phyloP scores from a whole-genome alignment of 2,113 vertebrate genomes.

The Bostrychus sinensis region DNA sequence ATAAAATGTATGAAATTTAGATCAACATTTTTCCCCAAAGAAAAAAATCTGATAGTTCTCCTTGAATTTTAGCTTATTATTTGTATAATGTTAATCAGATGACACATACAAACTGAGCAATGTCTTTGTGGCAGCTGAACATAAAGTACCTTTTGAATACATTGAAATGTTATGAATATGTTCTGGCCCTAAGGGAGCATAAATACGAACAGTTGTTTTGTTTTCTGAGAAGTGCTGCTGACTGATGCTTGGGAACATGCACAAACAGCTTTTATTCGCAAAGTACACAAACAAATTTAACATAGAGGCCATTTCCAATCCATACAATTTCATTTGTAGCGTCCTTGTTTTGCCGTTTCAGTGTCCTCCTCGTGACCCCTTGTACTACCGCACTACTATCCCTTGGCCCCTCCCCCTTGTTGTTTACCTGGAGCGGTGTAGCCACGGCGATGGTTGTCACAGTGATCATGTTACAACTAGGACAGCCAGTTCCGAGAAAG shows the following conservation, averaged over 20 bases:
- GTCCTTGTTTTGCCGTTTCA: slow-evolving; percentile 1
- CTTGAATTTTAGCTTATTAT: background rate
- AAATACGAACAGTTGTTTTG: slow-evolving; percentile 20
- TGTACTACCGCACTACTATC: background rate
- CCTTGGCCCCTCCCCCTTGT: slow-evolving; percentile 22
- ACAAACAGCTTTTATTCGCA: slow-evolving; percentile 8
- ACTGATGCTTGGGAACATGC: slow-evolving; percentile 1
- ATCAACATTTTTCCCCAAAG: no score
- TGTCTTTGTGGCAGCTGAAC: background rate
- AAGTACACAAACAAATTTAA: slow-evolving; percentile 3
- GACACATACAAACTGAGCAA: background rate
- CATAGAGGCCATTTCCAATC: background rate
- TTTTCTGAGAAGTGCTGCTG: background rate
- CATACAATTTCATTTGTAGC: background rate
- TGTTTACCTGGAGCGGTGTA: slow-evolving; percentile 72
- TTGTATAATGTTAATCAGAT: background rate
- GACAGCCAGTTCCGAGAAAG: slow-evolving; percentile 68
- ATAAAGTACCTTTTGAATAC: background rate
- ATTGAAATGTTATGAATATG: slow-evolving; percentile 15
- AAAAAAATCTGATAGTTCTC: no score
- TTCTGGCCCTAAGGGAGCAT: slow-evolving; percentile 22
- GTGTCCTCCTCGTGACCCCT: background rate
- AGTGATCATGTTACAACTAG: slow-evolving; percentile 74
- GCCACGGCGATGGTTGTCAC: slow-evolving; percentile 65
- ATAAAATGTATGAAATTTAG: no score